Evolutionary conservation across 2,888 invertebrate species (phyloP).

Genomic region (Seira musarum): DNA sequence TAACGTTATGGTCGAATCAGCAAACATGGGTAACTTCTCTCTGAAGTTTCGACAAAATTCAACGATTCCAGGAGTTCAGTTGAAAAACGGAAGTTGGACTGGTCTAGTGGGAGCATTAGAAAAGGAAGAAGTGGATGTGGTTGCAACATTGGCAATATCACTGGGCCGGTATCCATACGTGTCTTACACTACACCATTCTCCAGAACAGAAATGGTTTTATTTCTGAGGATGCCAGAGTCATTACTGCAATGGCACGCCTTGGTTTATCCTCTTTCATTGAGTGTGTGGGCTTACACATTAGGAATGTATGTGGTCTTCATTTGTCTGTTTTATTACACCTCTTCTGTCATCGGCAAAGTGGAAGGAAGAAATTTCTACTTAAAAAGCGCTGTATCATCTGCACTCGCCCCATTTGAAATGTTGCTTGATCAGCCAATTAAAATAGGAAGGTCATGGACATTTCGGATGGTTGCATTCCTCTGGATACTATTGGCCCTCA

Average conservation of each 20-base stretch:
- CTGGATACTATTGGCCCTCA: conserved; percentile 32
- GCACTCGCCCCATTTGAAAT: not conserved
- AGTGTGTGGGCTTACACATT: conserved; percentile 1
- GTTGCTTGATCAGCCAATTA: conserved; percentile 17
- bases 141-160: conserved; percentile 12
- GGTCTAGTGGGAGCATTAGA: conserved; percentile 56
- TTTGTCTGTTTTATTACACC: not conserved
- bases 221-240: not conserved
- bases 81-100: conserved; percentile 55
- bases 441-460: not conserved
- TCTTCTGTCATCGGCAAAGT: not conserved
- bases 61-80: conserved; percentile 7
- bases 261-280: not conserved
- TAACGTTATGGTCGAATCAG: not conserved
- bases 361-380: not conserved
- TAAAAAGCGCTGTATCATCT: not conserved
- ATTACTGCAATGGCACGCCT: not conserved
- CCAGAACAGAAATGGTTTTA: conserved; percentile 7
- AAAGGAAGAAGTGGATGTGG: conserved; percentile 40
- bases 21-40: not conserved
- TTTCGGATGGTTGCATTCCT: conserved; percentile 8
- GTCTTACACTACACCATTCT: not conserved
- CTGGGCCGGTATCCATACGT: not conserved
- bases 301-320: not conserved
- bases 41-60: conserved; percentile 1